Conservation (phyloP, 2,113 vertebrate genomes). For the Ranitomeya variabilis region DNA sequence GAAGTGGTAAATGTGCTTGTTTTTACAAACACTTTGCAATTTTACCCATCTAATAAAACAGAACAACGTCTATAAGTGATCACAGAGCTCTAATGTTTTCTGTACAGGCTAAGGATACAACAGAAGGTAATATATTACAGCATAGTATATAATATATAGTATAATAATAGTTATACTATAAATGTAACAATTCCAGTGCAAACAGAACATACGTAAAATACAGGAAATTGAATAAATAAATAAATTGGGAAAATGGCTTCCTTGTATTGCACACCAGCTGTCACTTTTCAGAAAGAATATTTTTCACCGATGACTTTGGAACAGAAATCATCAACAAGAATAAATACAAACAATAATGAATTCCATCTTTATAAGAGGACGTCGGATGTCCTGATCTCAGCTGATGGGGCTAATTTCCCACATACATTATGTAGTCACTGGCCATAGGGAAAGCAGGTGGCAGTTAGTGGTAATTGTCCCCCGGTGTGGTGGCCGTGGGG, state of each 20-base stretch:
- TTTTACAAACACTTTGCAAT: no score
- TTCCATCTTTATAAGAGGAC: background rate
- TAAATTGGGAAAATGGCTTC: background rate
- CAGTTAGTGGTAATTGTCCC: slow-evolving; percentile 7
- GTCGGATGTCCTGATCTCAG: background rate
- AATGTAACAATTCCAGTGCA: no score
- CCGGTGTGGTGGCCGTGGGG: background rate
- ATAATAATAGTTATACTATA: background rate
- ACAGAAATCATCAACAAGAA: background rate
- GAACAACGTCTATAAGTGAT: no score
- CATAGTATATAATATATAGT: background rate
- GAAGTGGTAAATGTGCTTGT: no score
- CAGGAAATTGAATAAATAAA: no score
- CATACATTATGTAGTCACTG: background rate
- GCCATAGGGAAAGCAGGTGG: slow-evolving; percentile 33
- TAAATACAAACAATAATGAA: background rate
- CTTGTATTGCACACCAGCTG: background rate
- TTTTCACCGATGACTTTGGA: background rate
- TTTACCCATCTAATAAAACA: no score
- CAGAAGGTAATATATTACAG: background rate
- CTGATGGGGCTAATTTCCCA: background rate
- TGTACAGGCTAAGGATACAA: background rate
- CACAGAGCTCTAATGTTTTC: no score
- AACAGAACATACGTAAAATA: no score
- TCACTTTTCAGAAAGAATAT: background rate